A percentile compares a stretch with the other conserved stretches of the same genome.
Conservation (phyloP, 2,888 invertebrate species). For the Molorchus minor region DNA sequence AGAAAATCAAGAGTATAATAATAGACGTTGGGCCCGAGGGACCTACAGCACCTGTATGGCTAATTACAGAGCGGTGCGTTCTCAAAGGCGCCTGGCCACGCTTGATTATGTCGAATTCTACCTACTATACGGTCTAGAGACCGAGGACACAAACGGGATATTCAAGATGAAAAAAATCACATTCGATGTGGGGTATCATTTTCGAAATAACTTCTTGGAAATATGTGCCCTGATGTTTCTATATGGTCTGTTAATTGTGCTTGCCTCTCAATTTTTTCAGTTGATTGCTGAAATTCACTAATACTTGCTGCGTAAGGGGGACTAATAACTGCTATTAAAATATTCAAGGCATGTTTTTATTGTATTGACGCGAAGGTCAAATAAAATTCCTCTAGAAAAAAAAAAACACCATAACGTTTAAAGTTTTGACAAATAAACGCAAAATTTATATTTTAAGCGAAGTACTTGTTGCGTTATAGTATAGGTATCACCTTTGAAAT, state of each 20-base stretch:
- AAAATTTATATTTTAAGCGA: no score
- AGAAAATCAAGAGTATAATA: slow-evolving; percentile 18
- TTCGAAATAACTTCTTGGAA: slow-evolving; percentile 10
- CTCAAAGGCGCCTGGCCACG: slow-evolving; percentile 44
- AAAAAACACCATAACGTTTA: no score
- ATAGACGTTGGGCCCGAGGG: slow-evolving; percentile 29
- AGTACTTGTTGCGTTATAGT: no score
- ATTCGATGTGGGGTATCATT: slow-evolving; percentile 16
- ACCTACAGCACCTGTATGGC: slow-evolving; percentile 45
- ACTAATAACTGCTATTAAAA: no score
- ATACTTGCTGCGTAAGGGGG: background rate
- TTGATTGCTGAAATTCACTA: background rate
- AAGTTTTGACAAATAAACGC: no score
- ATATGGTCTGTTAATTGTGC: background rate
- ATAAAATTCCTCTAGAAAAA: no score
- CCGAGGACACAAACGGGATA: slow-evolving; percentile 6
- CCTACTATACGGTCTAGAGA: slow-evolving; percentile 25
- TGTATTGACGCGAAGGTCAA: no score
- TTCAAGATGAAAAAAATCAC: slow-evolving; percentile 10
- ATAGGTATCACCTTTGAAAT: no score
- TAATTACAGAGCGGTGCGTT: slow-evolving; percentile 45
- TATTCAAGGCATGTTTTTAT: no score
- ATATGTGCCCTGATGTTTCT: background rate
- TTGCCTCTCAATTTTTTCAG: background rate
- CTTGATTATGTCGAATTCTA: slow-evolving; percentile 46